Percentiles rank a stretch among this genome's conserved stretches.
Evolutionary conservation across 2,113 vertebrate genomes (phyloP).

Genomic region (Abramis brama): DNA sequence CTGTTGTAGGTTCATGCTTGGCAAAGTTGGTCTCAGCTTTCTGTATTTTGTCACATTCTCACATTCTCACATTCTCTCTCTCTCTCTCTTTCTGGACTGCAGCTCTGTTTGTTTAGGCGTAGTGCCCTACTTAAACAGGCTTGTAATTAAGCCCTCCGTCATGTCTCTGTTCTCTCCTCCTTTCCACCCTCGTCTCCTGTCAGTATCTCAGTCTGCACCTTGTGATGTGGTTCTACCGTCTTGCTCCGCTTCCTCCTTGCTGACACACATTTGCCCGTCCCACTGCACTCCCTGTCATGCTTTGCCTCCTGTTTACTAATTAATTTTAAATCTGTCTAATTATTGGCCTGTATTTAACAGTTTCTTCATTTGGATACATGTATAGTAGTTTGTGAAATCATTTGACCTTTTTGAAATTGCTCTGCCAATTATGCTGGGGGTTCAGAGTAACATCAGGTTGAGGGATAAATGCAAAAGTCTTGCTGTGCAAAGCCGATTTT

Average conservation of each 20-base stretch:
- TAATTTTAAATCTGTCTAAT: conserved; percentile 57
- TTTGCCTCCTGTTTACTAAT: conserved; percentile 45
- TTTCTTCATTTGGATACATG: conserved; percentile 17
- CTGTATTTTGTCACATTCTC: neutral
- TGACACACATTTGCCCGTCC: conserved; percentile 18
- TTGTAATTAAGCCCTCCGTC: conserved; percentile 42
- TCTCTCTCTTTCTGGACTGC: neutral
- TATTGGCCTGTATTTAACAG: conserved; percentile 59
- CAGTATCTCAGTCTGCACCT: conserved; percentile 46
- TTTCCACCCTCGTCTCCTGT: neutral
- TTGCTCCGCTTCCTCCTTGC: conserved; percentile 7
- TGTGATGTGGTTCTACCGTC: conserved; percentile 13
- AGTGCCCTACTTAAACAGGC: conserved; percentile 39
- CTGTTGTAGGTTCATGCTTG: neutral
- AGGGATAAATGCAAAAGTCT: neutral
- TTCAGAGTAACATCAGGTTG: neutral
- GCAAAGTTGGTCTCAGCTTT: conserved; percentile 3
- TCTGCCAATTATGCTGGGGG: neutral
- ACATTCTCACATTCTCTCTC: neutral
- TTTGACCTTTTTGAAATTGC: neutral
- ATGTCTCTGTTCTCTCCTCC: conserved; percentile 2
- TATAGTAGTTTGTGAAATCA: conserved; percentile 37
- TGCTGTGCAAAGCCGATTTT: neutral
- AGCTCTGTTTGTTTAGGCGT: conserved; percentile 35
- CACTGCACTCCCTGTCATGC: conserved; percentile 36